Base-by-base conservation (phyloP, 1,140 invertebrate species). In the Meteorus sp. region DNA sequence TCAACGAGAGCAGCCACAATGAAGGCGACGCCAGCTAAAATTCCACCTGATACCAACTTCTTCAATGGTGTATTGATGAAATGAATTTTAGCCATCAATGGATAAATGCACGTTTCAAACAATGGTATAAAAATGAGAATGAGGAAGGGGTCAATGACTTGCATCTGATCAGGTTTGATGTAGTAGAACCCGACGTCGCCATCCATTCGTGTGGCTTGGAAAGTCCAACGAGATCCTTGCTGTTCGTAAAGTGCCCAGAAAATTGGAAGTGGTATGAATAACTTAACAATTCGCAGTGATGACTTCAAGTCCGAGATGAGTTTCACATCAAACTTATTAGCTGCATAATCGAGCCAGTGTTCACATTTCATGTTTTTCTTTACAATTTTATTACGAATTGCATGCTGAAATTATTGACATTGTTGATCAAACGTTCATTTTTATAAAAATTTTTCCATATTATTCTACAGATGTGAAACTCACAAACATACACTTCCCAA, bases 161-260 rank as follows among this genome's bases (percentile, higher is more conserved):
- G 91, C 84, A 97, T 89, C 75, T 97, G 94, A 76, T 97, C 94
- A 0, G 95, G 91, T 61, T 93, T 86, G 8, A 97, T 80, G 0
- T 81, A 80, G 13, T 84, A 84, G 55, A 82, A 84, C 1, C 86
- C 84, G 2, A 96, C 72, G 11, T 85, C 73, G 7, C 95, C 93
- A 70, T 94, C 82, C 92, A 98, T 95, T 62, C 88, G 84, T 0
- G 88, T 88, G 6, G 95, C 95, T 84, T 98, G 95, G 59, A 97
- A 86, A 0, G 94, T 96, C 96, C 96, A 99, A 44, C 91, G 84
- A 0, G 95, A 97, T 9, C 94, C 95, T 82, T 93, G 88, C 73
- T 94, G 91, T 72, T 93, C 91, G 67, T 88, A 88, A 1, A 98
- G 77, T 0, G 94, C 88, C 94, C 94, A 97, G 74, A 95, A 97